Percentiles rank a stretch among this genome's conserved stretches.
Conservation (phyloP, 2,113 vertebrate genomes). For the Notothenia rossii region DNA sequence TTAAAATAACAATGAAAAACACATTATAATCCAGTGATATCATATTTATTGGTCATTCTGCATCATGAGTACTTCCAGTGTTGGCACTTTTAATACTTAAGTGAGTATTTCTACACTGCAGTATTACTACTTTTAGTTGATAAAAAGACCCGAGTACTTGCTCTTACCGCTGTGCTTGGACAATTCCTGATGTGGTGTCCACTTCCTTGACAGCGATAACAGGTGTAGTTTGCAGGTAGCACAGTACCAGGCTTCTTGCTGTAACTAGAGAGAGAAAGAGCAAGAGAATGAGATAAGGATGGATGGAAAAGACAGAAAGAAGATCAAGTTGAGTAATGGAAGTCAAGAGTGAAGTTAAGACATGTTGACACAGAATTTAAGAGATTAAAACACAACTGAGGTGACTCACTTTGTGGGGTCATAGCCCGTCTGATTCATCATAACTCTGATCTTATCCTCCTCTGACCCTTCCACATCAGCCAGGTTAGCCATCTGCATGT, state of each 20-base stretch:
- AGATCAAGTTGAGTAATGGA: no score
- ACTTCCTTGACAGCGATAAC: constrained; percentile 93
- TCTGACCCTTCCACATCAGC: constrained; percentile 95
- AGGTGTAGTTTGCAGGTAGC: constrained; percentile 93
- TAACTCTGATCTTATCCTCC: constrained; percentile 98
- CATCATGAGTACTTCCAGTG: no score
- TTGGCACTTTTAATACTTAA: no score
- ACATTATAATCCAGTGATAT: no score
- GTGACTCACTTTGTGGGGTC: constrained; percentile 93
- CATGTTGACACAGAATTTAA: not conserved
- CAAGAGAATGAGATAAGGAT: not conserved
- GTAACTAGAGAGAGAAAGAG: constrained; percentile 82
- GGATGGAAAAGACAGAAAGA: not conserved
- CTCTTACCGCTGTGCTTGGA: constrained; percentile 91
- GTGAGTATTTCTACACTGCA: no score
- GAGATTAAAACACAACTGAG: not conserved
- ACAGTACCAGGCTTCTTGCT: constrained; percentile 89
- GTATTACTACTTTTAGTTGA: no score
- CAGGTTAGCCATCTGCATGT: constrained; percentile 96
- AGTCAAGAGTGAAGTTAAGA: not conserved
- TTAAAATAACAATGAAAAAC: no score
- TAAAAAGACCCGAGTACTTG: no score
- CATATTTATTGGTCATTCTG: no score
- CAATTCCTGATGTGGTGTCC: constrained; percentile 99
- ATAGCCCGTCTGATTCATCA: constrained; percentile 96